Base-by-base conservation (phyloP, 1,140 invertebrate species). In the Daktulosphaira vitifoliae region DNA sequence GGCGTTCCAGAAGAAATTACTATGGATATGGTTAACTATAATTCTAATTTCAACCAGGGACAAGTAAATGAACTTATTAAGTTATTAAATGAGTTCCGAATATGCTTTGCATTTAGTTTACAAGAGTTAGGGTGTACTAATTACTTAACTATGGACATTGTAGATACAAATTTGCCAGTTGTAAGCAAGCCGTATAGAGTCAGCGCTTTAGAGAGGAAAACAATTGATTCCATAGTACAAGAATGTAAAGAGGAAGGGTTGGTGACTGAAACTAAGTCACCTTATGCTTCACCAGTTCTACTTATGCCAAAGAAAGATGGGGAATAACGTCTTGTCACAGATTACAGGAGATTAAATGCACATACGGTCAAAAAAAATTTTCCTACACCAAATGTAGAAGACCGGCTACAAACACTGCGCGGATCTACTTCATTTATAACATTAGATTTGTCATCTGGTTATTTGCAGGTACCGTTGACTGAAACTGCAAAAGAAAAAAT, bases 381-480 rank as follows among this genome's bases (percentile, higher is more conserved):
- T 70, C 81, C 81, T 0, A 52, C 83, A 8, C 80, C 81, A 6
- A 67, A 75, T 8, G 79, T 81, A 16, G 72, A 74, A 9, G 77
- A 79, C 15, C 75, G 74, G 16, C 66, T 77, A 56, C 74, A 78
- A 66, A 71, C 72, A 20, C 54, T 82, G 8, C 73, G 73, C 5
- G 73, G 73, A 16, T 70, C 72, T 26, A 71, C 70, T 46, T 77
- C 75, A 66, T 81, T 81, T 67, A 70, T 73, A 1, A 74, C 74
- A 0, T 66, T 82, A 1, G 80, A 83, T 70, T 16, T 77, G 6
- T 66, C 66, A 0, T 71, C 68, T 37, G 78, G 77, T 0, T 80
- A 73, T 67, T 73, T 72, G 65, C 77, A 81, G 67, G 66, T 71
- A 3, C 51, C 67, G 7, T 37, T 78, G 2, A 68, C 71, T 0